Evolutionary conservation across 2,113 vertebrate species (phyloP).

Genomic region (Desmodus rotundus): DNA sequence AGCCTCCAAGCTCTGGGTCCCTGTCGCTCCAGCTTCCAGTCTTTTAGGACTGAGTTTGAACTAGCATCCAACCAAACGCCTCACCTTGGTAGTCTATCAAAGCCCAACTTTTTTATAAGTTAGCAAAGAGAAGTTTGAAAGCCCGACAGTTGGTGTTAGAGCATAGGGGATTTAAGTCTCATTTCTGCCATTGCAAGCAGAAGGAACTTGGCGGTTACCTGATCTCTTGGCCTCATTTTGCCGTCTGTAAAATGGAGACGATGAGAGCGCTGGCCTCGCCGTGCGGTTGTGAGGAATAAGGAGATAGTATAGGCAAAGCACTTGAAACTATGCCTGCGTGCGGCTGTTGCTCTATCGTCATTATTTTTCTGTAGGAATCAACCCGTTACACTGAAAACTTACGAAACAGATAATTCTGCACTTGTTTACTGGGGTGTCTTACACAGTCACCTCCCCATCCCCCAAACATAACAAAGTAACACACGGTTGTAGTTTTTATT

Average conservation of each 20-base stretch:
- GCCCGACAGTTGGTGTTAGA: background rate
- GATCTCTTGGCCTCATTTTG: background rate
- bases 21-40: background rate
- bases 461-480: background rate
- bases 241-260: background rate
- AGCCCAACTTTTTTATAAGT: background rate
- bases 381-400: background rate
- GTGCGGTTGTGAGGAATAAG: background rate
- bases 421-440: background rate
- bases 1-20: background rate
- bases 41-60: background rate
- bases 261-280: accelerated
- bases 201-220: background rate
- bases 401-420: background rate
- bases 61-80: background rate
- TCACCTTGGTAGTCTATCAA: background rate
- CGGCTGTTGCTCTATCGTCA: background rate
- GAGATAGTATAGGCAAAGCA: background rate
- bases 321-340: too few relatives aligned
- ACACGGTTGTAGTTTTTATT: background rate
- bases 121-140: background rate
- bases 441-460: background rate
- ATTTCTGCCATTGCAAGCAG: background rate
- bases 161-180: background rate
- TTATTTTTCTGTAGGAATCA: background rate